Evolutionary conservation across 2,113 vertebrate species (phyloP).

Genomic region (Empidonax alnorum): DNA sequence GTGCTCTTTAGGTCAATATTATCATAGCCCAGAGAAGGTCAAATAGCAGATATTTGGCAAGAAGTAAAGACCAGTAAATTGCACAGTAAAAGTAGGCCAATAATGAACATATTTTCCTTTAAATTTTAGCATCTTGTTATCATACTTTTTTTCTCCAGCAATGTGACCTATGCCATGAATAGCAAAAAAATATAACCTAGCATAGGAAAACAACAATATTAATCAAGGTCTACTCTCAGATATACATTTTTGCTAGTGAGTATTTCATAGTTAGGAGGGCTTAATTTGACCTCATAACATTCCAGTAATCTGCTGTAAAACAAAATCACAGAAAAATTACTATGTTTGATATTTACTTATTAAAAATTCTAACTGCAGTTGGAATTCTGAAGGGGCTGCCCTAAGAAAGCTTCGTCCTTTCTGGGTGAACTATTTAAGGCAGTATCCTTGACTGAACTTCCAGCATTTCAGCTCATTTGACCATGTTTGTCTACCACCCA

Average conservation of each 20-base stretch:
- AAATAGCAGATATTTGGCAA: conserved; percentile 14
- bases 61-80: neutral
- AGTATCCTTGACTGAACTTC: conserved; percentile 62
- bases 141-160: neutral
- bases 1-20: neutral
- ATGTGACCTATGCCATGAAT: neutral
- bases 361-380: neutral
- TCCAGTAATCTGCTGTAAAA: neutral
- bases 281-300: neutral
- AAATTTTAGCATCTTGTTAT: neutral
- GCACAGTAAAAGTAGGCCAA: neutral
- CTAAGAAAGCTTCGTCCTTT: conserved; percentile 23
- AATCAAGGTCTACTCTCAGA: neutral
- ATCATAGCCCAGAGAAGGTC: neutral
- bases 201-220: neutral
- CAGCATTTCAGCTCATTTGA: conserved; percentile 35
- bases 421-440: conserved; percentile 52
- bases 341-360: neutral
- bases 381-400: conserved; percentile 38
- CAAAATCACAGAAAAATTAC: neutral
- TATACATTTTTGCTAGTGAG: neutral
- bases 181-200: neutral
- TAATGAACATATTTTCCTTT: neutral
- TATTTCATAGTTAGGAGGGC: neutral
- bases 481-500: conserved; percentile 31